phyloP scores from a whole-genome alignment of 2,888 invertebrate species.

The Neria commutata region DNA sequence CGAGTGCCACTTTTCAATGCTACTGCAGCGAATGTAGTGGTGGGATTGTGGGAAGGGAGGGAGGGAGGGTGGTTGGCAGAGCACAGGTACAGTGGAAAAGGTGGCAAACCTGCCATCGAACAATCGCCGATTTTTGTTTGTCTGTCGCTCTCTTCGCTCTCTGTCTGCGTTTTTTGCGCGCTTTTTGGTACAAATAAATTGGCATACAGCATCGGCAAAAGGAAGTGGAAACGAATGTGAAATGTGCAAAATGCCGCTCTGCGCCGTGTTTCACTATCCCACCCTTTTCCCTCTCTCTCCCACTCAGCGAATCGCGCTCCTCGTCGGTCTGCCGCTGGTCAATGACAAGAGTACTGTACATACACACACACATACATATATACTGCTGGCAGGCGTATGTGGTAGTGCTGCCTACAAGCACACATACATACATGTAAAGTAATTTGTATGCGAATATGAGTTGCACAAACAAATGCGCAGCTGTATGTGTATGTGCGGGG shows the following conservation, averaged over 20 bases:
- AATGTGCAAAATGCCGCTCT: slow-evolving; percentile 19
- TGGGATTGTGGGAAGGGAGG: background rate
- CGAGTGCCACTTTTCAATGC: background rate
- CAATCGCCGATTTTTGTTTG: slow-evolving; percentile 24
- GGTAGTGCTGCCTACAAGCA: background rate
- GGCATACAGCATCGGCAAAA: slow-evolving; percentile 47
- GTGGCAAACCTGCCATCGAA: background rate
- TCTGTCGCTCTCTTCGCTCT: slow-evolving; percentile 38
- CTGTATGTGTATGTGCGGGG: background rate
- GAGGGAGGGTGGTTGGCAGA: background rate
- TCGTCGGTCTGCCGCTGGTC: background rate
- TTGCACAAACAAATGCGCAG: background rate
- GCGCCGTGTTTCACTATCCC: background rate
- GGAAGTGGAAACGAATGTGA: slow-evolving; percentile 24
- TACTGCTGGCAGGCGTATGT: background rate
- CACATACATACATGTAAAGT: background rate
- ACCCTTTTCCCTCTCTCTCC: too few species aligned
- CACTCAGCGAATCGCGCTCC: too few species aligned
- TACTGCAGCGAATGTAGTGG: too few species aligned
- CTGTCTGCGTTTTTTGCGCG: slow-evolving; percentile 40
- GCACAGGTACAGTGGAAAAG: background rate
- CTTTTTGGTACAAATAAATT: slow-evolving; percentile 40
- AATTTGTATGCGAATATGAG: background rate
- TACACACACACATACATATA: background rate
- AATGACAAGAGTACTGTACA: slow-evolving; percentile 5